phyloP scores from a whole-genome alignment of 2,888 invertebrate species.

The Bombyx huttoni region DNA sequence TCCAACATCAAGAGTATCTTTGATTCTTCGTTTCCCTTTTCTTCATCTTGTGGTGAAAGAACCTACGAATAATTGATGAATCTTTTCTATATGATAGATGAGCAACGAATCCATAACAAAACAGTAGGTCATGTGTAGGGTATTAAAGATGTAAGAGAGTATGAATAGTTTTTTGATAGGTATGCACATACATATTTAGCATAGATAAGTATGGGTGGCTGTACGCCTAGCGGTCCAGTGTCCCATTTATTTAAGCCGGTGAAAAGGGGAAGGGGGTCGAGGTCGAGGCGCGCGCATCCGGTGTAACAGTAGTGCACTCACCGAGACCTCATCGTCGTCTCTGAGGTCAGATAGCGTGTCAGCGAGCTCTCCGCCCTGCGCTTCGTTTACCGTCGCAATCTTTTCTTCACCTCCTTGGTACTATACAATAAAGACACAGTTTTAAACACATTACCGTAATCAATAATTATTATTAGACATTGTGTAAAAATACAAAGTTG shows the following conservation, averaged over 20 bases:
- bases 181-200: slow-evolving; percentile 9
- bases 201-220: slow-evolving; percentile 30
- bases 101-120: slow-evolving; percentile 22
- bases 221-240: slow-evolving; percentile 48
- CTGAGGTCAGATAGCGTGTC: slow-evolving; percentile 65
- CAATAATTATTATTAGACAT: no score
- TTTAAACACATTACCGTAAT: neutral
- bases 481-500: no score
- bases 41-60: slow-evolving; percentile 60
- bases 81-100: slow-evolving; percentile 50
- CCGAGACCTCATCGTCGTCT: slow-evolving; percentile 77
- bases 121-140: slow-evolving; percentile 8
- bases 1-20: slow-evolving; percentile 81
- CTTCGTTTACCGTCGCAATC: slow-evolving; percentile 36
- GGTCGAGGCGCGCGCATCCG: slow-evolving; percentile 7
- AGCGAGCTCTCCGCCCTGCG: slow-evolving; percentile 37
- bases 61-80: slow-evolving; percentile 61
- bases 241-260: slow-evolving; percentile 43
- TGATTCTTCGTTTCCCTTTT: slow-evolving; percentile 77
- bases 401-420: slow-evolving; percentile 50
- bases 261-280: slow-evolving; percentile 15
- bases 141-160: slow-evolving; percentile 11
- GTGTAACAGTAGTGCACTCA: slow-evolving; percentile 65
- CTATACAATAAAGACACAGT: slow-evolving; percentile 15
- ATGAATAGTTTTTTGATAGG: slow-evolving; percentile 3